A percentile compares a stretch with the other conserved stretches of the same genome.
Conservation (phyloP, 35 echinoderm and acorn worm species). For the Chiridota heheva region DNA sequence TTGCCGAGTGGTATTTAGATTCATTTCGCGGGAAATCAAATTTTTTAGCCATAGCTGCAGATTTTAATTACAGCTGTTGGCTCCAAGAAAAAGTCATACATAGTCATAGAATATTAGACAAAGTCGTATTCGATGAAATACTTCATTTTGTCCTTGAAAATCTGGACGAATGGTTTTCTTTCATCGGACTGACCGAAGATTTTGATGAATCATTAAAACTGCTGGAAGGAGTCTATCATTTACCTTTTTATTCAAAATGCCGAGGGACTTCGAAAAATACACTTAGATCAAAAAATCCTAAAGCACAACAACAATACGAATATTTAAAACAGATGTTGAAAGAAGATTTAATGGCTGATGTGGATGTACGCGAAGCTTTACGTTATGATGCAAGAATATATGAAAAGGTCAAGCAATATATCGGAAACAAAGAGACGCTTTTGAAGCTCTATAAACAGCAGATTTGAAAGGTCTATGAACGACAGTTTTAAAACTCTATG, state of each 20-base stretch:
- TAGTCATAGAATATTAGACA: too few species aligned
- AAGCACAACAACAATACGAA: neutral
- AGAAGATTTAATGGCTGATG: conserved; percentile 26
- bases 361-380: conserved; percentile 41
- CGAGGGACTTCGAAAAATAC: conserved; percentile 53
- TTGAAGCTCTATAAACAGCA: too few species aligned
- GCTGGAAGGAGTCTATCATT: conserved; percentile 52
- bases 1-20: too few species aligned
- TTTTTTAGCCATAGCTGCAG: neutral
- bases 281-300: conserved; percentile 40
- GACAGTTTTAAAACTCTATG: too few species aligned
- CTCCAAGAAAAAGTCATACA: conserved; percentile 73
- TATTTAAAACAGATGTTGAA: conserved; percentile 10
- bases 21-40: neutral
- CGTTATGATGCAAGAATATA: conserved; percentile 57
- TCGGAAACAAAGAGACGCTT: conserved; percentile 61
- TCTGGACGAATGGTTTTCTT: conserved; percentile 81
- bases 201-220: conserved; percentile 78
- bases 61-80: conserved; percentile 60
- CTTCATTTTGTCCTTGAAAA: conserved; percentile 60
- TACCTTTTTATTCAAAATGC: conserved; percentile 67
- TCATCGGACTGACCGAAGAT: conserved; percentile 76
- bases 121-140: conserved; percentile 41
- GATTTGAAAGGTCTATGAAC: too few species aligned
- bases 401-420: conserved; percentile 63